These are phyloP conservation scores for Nipponacmea schrenckii DNA, from an alignment of 2,888 invertebrate genomes.

Conservation along the genomic window DNA sequence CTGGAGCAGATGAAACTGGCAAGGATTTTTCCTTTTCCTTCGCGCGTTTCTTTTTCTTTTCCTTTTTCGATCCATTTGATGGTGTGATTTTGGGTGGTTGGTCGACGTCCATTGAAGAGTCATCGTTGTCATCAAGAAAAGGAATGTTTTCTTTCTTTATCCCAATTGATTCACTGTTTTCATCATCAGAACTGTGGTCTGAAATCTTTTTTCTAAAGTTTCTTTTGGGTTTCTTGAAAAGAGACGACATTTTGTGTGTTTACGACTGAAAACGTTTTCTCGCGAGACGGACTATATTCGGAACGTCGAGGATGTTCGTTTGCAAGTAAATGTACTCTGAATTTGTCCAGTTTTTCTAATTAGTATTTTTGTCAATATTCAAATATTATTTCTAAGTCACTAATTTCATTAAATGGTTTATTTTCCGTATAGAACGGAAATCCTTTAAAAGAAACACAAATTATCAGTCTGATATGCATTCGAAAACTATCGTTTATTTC, in stretches of 20 bases:
- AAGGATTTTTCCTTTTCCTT: constrained; percentile 40
- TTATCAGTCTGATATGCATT: no score
- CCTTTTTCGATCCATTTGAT: constrained; percentile 29
- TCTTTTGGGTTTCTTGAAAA: constrained; percentile 89
- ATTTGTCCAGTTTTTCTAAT: no score
- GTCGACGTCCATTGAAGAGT: constrained; percentile 3
- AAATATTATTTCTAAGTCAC: no score
- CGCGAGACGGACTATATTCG: not conserved
- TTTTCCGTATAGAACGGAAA: no score
- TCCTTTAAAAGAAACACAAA: no score
- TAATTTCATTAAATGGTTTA: no score
- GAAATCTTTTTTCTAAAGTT: constrained; percentile 74
- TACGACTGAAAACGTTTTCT: not conserved
- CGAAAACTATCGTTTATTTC: no score
- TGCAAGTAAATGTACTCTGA: no score
- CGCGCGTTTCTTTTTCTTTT: constrained; percentile 48
- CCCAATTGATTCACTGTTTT: constrained; percentile 44
- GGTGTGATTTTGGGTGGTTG: not conserved
- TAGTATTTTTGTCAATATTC: no score
- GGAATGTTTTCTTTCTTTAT: constrained; percentile 22
- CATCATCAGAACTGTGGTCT: constrained; percentile 64
- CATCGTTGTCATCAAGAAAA: constrained; percentile 25
- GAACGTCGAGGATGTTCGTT: not conserved
- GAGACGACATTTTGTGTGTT: constrained; percentile 72
- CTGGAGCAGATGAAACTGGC: constrained; percentile 39